Conservation (phyloP, 1,140 invertebrate species). For the Drosophila sucinea region DNA sequence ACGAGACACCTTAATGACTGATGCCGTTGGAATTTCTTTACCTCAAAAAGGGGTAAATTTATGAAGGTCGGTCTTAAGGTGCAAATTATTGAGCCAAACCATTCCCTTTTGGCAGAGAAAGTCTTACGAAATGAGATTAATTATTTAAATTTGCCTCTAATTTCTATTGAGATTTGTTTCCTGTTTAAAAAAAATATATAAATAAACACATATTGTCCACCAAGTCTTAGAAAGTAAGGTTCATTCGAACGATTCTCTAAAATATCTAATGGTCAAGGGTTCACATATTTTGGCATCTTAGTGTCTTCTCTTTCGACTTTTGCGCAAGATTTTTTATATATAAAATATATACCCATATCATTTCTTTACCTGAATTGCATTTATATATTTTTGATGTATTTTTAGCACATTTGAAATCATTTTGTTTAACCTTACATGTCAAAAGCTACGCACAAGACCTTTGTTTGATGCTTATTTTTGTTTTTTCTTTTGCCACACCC, state of each 20-base stretch:
- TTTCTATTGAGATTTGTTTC: too few species aligned
- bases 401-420: slow-evolving; percentile 1
- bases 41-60: neutral
- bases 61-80: neutral
- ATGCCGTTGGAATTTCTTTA: slow-evolving; percentile 2
- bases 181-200: too few species aligned
- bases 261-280: too few species aligned
- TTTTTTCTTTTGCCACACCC: slow-evolving; percentile 37
- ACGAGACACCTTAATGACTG: slow-evolving; percentile 2
- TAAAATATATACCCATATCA: neutral
- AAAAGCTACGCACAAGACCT: neutral
- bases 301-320: too few species aligned
- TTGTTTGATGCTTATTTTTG: slow-evolving; percentile 4
- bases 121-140: neutral
- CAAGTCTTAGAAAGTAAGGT: too few species aligned
- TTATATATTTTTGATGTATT: neutral
- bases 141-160: neutral
- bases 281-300: too few species aligned
- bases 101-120: neutral
- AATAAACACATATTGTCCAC: too few species aligned
- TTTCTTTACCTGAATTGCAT: neutral
- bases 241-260: too few species aligned
- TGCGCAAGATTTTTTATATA: neutral
- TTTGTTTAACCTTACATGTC: slow-evolving; percentile 6
- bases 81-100: neutral